Evolutionary conservation across 2,113 vertebrate genomes (phyloP), one percentile per base, ranked within the genome.

Genomic region (Chaetorhynchus papuensis): DNA sequence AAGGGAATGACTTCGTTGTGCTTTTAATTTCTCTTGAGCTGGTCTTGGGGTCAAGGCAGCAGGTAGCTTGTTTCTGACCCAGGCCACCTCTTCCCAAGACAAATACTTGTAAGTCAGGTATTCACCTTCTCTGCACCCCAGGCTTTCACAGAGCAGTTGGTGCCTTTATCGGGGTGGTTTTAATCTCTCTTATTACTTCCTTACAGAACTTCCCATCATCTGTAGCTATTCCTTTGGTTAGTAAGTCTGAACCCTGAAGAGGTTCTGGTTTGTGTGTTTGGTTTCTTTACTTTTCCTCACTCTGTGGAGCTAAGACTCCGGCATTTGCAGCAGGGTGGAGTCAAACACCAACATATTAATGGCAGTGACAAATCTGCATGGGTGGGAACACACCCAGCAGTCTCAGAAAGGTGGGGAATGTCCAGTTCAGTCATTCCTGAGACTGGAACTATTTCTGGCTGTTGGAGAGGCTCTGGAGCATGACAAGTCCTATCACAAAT

Each of bases 181-280:
- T 93, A 80, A 93, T 53, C 10, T 77, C 54, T 91, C 10, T 71
- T 50, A 49, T 71, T 92, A n/a, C 64, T 90, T 92, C 49, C 33
- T 93, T 81, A 45, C 76, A 95, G 91, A 90, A 35, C 42, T 93
- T 72, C 44, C 60, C 47, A 52, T 61, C 68, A 66, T 83, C 78
- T 85, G 44, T 93, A 91, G 60, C 52, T 96, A 89, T 83, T 87
- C 35, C 52, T 27, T 83, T 56, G 89, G 77, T 94, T 90, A 93
- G 81, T 94, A 95, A 87, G 83, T 94, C 31, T 89, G 88, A 94
- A 68, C 30, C n/a, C 24, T 69, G 20, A 26, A 76, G 59, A 69
- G 45, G 47, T 89, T 94, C 60, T 93, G 68, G 17, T 91, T 71
- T 89, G 52, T 90, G 81, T 60, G 30, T 71, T 90, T 91, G 53